These are phyloP conservation scores for Epistrophella euchroma DNA, from an alignment of 2,888 invertebrate genomes.

Conservation along the genomic window DNA sequence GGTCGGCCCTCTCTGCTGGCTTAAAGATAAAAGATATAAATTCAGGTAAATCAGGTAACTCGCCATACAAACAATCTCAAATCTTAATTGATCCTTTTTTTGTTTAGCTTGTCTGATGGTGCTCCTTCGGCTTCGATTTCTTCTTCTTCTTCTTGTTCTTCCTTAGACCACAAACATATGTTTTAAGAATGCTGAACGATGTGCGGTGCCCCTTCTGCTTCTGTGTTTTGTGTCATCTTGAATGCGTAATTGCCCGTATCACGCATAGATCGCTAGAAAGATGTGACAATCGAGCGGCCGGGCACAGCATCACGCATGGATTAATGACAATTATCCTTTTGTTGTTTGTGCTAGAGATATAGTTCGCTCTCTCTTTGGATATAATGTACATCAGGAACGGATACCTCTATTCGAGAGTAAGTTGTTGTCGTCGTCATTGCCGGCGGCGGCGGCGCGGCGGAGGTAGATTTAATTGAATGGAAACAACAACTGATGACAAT, in stretches of 20 bases:
- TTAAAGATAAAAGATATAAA: conserved; percentile 54
- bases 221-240: conserved; percentile 71
- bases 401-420: conserved; percentile 37
- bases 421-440: conserved; percentile 17
- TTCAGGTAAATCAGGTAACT: conserved; percentile 71
- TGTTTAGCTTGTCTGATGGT: conserved; percentile 27
- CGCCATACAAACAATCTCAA: conserved; percentile 59
- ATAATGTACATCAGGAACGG: conserved; percentile 19
- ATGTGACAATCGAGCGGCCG: conserved; percentile 51
- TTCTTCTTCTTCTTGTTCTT: conserved; percentile 1
- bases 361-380: conserved; percentile 4
- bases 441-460: conserved; percentile 59
- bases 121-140: conserved; percentile 17
- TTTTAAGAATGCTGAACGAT: conserved; percentile 18
- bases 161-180: conserved; percentile 70
- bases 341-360: conserved; percentile 37
- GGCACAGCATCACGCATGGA: conserved; percentile 71
- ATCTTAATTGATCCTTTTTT: conserved; percentile 72
- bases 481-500: conserved; percentile 69
- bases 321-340: conserved; percentile 76
- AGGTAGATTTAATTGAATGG: conserved; percentile 75
- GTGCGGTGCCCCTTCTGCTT: conserved; percentile 40
- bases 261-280: conserved; percentile 70
- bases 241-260: conserved; percentile 76
- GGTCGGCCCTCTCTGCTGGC: conserved; percentile 46